A percentile compares a stretch with the other conserved stretches of the same genome.
phyloP scores from a whole-genome alignment of 2,113 vertebrate genomes.

The Chloroceryle aenea region DNA sequence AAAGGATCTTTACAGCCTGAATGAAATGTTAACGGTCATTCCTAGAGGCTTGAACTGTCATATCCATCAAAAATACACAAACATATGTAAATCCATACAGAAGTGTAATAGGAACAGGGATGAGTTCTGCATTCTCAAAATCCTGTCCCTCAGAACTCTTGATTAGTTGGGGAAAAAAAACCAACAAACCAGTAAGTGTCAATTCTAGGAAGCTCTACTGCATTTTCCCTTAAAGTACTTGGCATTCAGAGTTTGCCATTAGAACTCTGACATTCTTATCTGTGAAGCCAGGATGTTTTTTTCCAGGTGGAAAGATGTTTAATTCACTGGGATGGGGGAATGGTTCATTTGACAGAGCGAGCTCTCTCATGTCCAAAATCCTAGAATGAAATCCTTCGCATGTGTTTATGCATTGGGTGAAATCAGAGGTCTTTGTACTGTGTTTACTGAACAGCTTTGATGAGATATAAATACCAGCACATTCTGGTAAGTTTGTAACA shows the following conservation, averaged over 20 bases:
- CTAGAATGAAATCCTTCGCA: conserved; percentile 24
- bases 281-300: neutral
- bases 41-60: neutral
- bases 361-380: neutral
- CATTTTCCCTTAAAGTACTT: neutral
- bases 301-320: neutral
- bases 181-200: fast-evolving
- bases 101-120: neutral
- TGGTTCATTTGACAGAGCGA: neutral
- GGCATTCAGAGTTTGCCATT: neutral
- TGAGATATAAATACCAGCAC: conserved; percentile 62
- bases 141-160: neutral
- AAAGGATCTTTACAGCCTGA: neutral
- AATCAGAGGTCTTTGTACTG: conserved; percentile 51
- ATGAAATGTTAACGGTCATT: neutral
- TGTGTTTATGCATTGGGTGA: neutral
- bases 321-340: neutral
- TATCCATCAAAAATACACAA: neutral
- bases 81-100: neutral
- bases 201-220: neutral
- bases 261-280: neutral
- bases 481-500: conserved; percentile 47
- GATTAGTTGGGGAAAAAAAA: neutral
- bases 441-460: conserved; percentile 71
- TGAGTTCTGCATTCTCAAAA: neutral